These are phyloP conservation scores for Lutjanus argentimaculatus DNA, from an alignment of 2,797 vertebrate genomes.

Conservation along the genomic window DNA sequence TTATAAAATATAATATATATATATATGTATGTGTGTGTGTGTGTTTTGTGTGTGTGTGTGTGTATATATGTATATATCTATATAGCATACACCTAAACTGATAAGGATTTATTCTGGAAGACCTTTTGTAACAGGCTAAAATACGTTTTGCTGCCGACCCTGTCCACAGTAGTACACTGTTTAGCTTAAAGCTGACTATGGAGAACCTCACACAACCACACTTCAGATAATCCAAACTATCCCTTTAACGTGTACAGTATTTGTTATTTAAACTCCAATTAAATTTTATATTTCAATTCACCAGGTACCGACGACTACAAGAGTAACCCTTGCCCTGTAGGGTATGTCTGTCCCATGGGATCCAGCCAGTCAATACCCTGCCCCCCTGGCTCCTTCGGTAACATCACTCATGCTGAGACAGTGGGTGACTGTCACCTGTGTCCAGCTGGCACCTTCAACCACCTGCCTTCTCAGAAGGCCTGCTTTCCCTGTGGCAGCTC, in stretches of 20 bases:
- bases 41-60: too few species aligned
- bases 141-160: too few species aligned
- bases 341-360: constrained; percentile 88
- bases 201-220: too few species aligned
- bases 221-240: too few species aligned
- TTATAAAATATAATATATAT: too few species aligned
- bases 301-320: constrained; percentile 86
- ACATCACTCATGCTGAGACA: constrained; percentile 71
- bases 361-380: constrained; percentile 85
- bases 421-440: constrained; percentile 88
- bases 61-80: too few species aligned
- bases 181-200: too few species aligned
- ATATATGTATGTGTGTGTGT: too few species aligned
- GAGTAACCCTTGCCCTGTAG: constrained; percentile 86
- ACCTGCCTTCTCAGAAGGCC: constrained; percentile 88
- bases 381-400: constrained; percentile 89
- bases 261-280: not conserved
- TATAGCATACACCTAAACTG: too few species aligned
- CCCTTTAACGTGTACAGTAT: not conserved
- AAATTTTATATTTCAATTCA: constrained; percentile 10
- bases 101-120: too few species aligned
- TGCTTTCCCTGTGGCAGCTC: constrained; percentile 95
- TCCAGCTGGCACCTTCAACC: constrained; percentile 90
- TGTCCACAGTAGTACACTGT: too few species aligned
- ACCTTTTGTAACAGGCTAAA: too few species aligned